Evolutionary conservation across 2,888 invertebrate genomes (phyloP), one percentile per base, ranked within the genome.

Genomic region (Sceliomorpha sp.): DNA sequence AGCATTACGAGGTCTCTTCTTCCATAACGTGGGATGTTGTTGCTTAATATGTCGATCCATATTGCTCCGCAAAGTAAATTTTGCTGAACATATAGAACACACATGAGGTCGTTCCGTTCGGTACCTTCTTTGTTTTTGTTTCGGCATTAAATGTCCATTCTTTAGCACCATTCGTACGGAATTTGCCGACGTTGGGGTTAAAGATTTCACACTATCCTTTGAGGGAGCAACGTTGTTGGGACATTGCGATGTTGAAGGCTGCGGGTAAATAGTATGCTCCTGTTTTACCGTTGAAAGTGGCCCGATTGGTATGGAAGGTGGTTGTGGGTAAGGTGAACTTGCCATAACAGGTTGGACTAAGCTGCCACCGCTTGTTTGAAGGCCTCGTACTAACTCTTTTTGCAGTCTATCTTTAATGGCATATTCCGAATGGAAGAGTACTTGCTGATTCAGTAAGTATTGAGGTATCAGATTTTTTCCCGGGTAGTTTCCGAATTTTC

Each of bases 1-100:
- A 0, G 91, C 91, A 1, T 91, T 91, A 15, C 93, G 89, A 76
- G 95, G 93, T 31, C 95, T 90, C 71, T 95, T 94, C 48, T 94
- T 94, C 94, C 96, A 97, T 82, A 92, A 94, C 69, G 96, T 95
- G 0, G 97, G 97, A 89, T 98, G 98, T 77, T 97, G 97, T 78
- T 97, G 96, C 83, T 97, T 97, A 1, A 97, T 95, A 78, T 98
- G 98, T 0, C 97, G 91, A 86, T 97, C 97, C 96, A 97, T 97
- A 79, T 98, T 97, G 6, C 96, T 96, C n/a, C 96, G 91, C 7
- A 97, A 89, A 0, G 97, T 97, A 81, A 98, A 98, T 48, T 95
- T 91, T 0, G 97, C 96, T 0, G 95, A 94, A 87, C 98, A 97
- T 82, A 96, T 95, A 59, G 95, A 95, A 86, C 97, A 98, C 0